Evolutionary conservation across 1,140 invertebrate species (phyloP), one percentile per base, ranked within the genome.

Genomic region (Xylocopa sonorina): DNA sequence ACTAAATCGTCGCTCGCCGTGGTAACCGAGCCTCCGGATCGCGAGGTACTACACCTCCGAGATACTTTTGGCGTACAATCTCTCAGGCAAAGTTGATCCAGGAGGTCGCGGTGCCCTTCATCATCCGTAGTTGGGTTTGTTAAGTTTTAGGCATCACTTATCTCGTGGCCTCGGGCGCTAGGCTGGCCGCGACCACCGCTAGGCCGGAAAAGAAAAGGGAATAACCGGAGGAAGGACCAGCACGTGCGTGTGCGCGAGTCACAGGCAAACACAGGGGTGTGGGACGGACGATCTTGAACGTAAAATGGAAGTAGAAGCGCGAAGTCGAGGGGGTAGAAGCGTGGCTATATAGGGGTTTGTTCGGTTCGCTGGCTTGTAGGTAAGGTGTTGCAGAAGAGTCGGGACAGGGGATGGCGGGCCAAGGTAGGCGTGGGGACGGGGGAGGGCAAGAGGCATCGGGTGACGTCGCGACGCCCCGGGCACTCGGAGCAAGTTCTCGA

Each of bases 91-190:
- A 55, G 82, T 67, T 72, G 81, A 84, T 84, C 51, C 77, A 48
- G 57, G 60, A 72, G 64, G 63, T 80, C 62, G 76, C 73, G 73
- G 50, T 48, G 50, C 63, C 64, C 81, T 90, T 88, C 88, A 82
- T 92, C 90, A 90, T 87, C 71, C 68, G 76, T 24, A 16, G 48
- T 27, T 34, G 84, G 88, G 85, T 91, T 92, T 86, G 90, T 89
- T 90, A 91, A 89, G 84, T 92, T 91, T 85, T 60, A 81, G 83
- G 88, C 87, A 83, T 89, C 88, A 89, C 87, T 91, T 92, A 91
- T 91, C 91, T 92, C 82, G 63, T 51, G 80, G 81, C 88, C 88
- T 85, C 88, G 87, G 87, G 88, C 85, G 62, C 62, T 82, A 57
- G 78, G 66, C 71, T 60, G 57, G 55, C 60, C 55, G 68, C 46